Base-by-base conservation (phyloP, 2,113 vertebrate genomes). In the Rhegmatorhina hoffmannsi region DNA sequence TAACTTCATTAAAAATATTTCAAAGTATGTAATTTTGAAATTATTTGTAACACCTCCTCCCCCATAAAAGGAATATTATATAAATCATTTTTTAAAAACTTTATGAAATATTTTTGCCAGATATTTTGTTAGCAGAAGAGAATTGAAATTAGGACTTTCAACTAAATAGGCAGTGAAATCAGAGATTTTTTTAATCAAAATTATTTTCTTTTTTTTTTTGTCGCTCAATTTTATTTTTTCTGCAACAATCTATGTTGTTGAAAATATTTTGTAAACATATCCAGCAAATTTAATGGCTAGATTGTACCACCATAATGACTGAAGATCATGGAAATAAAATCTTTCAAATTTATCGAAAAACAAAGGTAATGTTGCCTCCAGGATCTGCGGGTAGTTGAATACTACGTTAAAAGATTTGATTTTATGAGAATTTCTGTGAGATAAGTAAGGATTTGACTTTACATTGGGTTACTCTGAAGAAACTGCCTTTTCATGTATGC, bases 381-480 rank as follows among this genome's bases (percentile, higher is more conserved):
- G 50, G 23, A 81, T 55, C 60, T 84, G 10, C 28, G 47, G 33
- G 66, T 21, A 59, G 15, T 34, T 79, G 56, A 88, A 68, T 12
- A 31, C 5, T 62, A 6, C 19, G 4, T 78, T 70, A 87, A 80
- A 80, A 18, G 11, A 62, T 87, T 70, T 67, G 24, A 55, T 23
- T 74, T 91, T 50, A 84, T 36, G 34, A 69, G 24, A 55, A 60
- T 55, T 94, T 89, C 47, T 74, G 17, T 8, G n/a, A 86, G 76
- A 92, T 36, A 79, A 64, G 38, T 31, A 40, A 90, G 7, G 55
- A 89, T 66, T 56, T 84, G 38, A 43, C 74, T 91, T 92, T 77
- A 46, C 6, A 72, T 28, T 9, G 74, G 52, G 31, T 73, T 89
- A 64, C 34, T 81, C 56, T 55, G 28, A 91, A 78, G 52, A 81